phyloP scores from a whole-genome alignment of 2,888 invertebrate genomes.

The Orthosia gracilis region DNA sequence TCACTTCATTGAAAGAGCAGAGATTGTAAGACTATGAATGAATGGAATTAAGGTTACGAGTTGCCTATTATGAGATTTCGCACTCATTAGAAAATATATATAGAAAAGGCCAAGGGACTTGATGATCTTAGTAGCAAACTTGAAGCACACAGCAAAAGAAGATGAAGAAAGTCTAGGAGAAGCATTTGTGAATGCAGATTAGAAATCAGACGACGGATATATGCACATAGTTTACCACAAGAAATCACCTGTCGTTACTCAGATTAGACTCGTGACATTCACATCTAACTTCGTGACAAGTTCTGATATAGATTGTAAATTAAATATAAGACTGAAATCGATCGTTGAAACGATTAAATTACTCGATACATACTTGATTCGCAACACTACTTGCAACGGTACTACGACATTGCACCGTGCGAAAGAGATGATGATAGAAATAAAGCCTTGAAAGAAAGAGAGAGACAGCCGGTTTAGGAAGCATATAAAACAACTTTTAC shows the following conservation, averaged over 20 bases:
- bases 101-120: not conserved
- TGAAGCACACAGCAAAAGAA: not conserved
- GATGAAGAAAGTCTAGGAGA: not conserved
- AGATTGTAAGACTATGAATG: not conserved
- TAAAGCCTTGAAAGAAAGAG: constrained; percentile 55
- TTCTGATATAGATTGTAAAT: constrained; percentile 22
- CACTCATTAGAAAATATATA: not conserved
- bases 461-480: constrained; percentile 65
- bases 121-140: not conserved
- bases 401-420: constrained; percentile 65
- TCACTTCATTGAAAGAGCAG: constrained; percentile 16
- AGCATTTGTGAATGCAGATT: not conserved
- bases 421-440: constrained; percentile 53
- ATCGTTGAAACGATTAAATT: constrained; percentile 52
- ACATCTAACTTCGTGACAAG: constrained; percentile 34
- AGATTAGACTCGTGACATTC: constrained; percentile 25
- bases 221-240: not conserved
- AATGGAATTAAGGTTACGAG: not conserved
- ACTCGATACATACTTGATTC: constrained; percentile 59
- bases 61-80: not conserved
- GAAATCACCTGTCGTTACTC: constrained; percentile 27
- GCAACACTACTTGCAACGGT: constrained; percentile 69
- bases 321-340: constrained; percentile 38
- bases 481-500: constrained; percentile 73
- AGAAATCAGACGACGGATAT: constrained; percentile 6